Evolutionary conservation across 2,888 invertebrate species (phyloP), one percentile per base, ranked within the genome.

Genomic region (Orchesellides sinensis): DNA sequence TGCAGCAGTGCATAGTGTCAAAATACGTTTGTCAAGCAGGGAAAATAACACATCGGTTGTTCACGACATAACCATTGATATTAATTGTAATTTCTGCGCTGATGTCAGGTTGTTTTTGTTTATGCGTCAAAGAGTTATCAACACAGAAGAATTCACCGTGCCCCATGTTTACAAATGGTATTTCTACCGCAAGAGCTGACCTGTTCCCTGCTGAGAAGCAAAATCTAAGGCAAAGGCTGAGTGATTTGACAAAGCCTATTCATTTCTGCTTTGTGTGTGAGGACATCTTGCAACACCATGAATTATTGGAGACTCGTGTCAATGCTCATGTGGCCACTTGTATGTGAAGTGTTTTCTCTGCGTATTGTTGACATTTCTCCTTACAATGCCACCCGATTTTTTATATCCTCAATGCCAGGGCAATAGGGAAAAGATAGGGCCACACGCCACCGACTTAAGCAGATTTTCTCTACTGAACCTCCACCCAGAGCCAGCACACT

Each of bases 271-370:
- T n/a, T 25, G 14, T 29, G 10, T 59, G 14, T 56, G 14, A 23
- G 29, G 56, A 21, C 49, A 52, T 52, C 61, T 49, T 61, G 29
- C 54, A 69, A 54, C 69, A 40, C 54, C 56, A 61, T 69, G 78
- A 69, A 52, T 78, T 78, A 69, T 69, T 29, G 19, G 45, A 40
- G 69, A 70, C 79, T 72, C 79, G 79, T 79, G 79, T 79, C 79
- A 79, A 70, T 79, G 65, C 79, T 79, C 70, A 35, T 70, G 70
- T 72, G 79, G 72, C 79, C 79, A 79, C 79, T 79, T 79, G 61
- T 69, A 29, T 23, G 21, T 54, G 10, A 19, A 17, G 12, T 47
- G 1, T 27, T 25, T 59, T 49, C 25, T 52, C 25, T 25, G 0
- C 29, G 14, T 27, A 54, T 65, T 54, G 65, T 65, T 74, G 19